Evolutionary conservation across 2,888 invertebrate species (phyloP), one percentile per base, ranked within the genome.

Genomic region (Azorinus chamasolen): DNA sequence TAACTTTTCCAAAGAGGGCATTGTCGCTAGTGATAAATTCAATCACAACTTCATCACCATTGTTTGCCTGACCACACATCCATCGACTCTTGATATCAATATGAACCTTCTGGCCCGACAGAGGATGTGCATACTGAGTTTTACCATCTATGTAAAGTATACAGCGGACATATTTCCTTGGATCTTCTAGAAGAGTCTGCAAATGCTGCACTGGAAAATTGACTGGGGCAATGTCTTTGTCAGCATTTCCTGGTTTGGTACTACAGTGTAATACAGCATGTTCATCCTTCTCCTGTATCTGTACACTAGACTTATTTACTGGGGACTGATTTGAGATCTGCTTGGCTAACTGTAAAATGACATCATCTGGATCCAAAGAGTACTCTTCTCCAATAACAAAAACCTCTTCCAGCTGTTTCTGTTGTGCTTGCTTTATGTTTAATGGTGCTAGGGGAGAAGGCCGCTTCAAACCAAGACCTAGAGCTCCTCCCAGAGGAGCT

Each of bases 21-120:
- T 76, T 62, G 12, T 71, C 69, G 12, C 62, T 66, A 24, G 48
- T 73, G 2, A 87, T 27, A 1, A 91, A 66, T 59, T 90, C 88
- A 24, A 91, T 87, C 1, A 91, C 88, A 8, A 90, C 91, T 45
- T 87, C 84, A 79, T 92, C 92, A 39, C 79, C 79, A 59, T 89
- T 63, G 46, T 90, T 88, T 24, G 88, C 91, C 37, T 84, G 84
- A 14, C 90, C 89, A 64, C 89, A 86, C 25, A 84, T 63, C 58
- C 66, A 64, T 6, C 84, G 59, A 58, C 79, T 87, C 32, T 10
- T 10, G 4, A 32, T 59, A 77, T 77, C 32, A 32, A 32, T 32
- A 32, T 10, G 32, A 32, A 10, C 32, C 10, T 10, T 32, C 32
- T 32, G 32, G 10, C 32, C 32, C 4, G 10, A 6, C 32, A 32